Percentiles rank a stretch among this genome's conserved stretches.
phyloP scores from a whole-genome alignment of 2,888 invertebrate species.

The Aleiodes testaceus region DNA sequence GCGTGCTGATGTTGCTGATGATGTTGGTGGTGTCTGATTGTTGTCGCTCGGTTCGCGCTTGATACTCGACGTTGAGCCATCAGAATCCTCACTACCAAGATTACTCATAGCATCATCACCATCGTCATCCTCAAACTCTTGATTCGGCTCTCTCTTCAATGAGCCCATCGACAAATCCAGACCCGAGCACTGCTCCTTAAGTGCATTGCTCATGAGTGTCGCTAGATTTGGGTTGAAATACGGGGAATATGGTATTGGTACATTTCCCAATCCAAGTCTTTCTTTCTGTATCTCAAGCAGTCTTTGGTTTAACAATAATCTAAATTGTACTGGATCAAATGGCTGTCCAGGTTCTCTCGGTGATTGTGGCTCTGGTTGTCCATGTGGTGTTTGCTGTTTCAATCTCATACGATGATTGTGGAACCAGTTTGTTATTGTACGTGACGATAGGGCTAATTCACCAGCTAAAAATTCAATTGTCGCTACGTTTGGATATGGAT shows the following conservation, averaged over 20 bases:
- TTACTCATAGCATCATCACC: constrained; percentile 81
- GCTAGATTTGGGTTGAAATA: constrained; percentile 87
- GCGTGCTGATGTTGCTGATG: constrained; percentile 73
- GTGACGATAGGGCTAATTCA: constrained; percentile 91
- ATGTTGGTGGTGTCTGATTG: constrained; percentile 49
- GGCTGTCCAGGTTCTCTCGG: constrained; percentile 85
- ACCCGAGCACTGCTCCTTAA: constrained; percentile 88
- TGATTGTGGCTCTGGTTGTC: constrained; percentile 82
- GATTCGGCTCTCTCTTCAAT: constrained; percentile 85
- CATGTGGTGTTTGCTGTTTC: constrained; percentile 91
- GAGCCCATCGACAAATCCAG: constrained; percentile 90
- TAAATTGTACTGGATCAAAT: constrained; percentile 94
- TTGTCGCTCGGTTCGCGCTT: constrained; percentile 68
- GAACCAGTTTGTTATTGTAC: constrained; percentile 99
- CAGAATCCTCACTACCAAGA: constrained; percentile 81
- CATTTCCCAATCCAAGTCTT: constrained; percentile 84
- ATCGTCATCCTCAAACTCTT: constrained; percentile 84
- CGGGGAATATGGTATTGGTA: constrained; percentile 84
- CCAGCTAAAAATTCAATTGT: constrained; percentile 96
- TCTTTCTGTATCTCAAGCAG: constrained; percentile 91
- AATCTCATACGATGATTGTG: constrained; percentile 99
- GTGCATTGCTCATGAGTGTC: constrained; percentile 82
- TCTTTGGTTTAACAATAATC: constrained; percentile 90
- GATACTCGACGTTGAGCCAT: constrained; percentile 70
- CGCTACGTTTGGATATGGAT: constrained; percentile 97